Conservation (phyloP, 2,797 vertebrate genomes). For the Peromyscus melanophrys region DNA sequence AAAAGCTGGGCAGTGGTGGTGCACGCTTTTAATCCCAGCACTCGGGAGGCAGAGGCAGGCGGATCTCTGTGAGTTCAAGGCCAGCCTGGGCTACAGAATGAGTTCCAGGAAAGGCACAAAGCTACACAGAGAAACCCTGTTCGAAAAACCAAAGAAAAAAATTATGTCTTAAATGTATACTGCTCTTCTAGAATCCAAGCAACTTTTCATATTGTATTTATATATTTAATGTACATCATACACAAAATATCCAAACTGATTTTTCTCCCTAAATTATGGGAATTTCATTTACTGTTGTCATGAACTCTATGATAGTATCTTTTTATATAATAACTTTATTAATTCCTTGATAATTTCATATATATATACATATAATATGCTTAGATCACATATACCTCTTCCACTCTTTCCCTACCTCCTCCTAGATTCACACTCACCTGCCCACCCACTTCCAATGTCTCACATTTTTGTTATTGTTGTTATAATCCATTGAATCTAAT, state of each 20-base stretch:
- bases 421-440: background rate
- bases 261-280: conserved; percentile 4
- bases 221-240: background rate
- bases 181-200: background rate
- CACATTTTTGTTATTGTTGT: background rate
- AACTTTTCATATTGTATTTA: background rate
- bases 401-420: background rate
- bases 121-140: too few species aligned
- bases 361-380: background rate
- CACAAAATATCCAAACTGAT: background rate
- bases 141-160: too few species aligned
- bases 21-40: too few species aligned
- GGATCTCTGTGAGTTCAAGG: too few species aligned
- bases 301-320: background rate
- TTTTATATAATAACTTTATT: background rate
- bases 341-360: background rate
- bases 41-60: too few species aligned
- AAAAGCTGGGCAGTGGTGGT: too few species aligned
- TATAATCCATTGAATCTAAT: background rate
- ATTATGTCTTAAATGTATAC: background rate
- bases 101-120: too few species aligned
- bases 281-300: background rate
- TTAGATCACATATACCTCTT: background rate
- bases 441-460: background rate
- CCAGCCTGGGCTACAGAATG: too few species aligned